A percentile compares a stretch with the other conserved stretches of the same genome.
phyloP scores from a whole-genome alignment of 2,113 vertebrate species.

The Centropus bengalensis region DNA sequence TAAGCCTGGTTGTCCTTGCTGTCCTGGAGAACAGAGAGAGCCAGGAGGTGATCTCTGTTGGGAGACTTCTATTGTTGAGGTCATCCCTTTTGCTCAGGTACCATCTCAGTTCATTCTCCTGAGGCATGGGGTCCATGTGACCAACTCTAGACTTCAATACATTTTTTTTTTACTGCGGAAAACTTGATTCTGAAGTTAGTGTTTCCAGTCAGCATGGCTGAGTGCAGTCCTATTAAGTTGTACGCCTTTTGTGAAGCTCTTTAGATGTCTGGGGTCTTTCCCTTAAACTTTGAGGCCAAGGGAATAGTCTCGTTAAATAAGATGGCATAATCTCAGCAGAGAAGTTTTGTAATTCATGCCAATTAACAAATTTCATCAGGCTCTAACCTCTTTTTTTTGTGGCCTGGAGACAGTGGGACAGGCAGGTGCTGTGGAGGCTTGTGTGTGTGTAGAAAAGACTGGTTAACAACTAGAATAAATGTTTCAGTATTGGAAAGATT shows the following conservation, averaged over 20 bases:
- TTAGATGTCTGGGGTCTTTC: conserved; percentile 29
- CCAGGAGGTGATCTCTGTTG: background rate
- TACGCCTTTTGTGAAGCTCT: background rate
- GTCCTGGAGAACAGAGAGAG: background rate
- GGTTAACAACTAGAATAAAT: conserved; percentile 32
- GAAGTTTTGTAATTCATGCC: conserved; percentile 15
- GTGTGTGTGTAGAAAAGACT: background rate
- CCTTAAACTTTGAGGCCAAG: conserved; percentile 12
- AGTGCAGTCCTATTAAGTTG: background rate
- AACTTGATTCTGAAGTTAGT: background rate
- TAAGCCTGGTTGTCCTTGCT: background rate
- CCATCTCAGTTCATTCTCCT: background rate
- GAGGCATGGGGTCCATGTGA: background rate
- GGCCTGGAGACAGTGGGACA: conserved; percentile 1
- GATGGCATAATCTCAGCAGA: background rate
- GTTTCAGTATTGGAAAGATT: background rate
- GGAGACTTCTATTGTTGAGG: background rate
- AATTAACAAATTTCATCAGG: conserved; percentile 33
- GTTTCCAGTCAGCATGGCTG: background rate
- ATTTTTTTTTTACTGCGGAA: background rate
- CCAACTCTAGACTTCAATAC: background rate
- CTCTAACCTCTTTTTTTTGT: background rate
- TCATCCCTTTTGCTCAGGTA: background rate
- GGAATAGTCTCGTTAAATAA: conserved; percentile 36
- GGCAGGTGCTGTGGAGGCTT: background rate